phyloP scores from a whole-genome alignment of 2,888 invertebrate genomes.

The Halocaridina rubra region DNA sequence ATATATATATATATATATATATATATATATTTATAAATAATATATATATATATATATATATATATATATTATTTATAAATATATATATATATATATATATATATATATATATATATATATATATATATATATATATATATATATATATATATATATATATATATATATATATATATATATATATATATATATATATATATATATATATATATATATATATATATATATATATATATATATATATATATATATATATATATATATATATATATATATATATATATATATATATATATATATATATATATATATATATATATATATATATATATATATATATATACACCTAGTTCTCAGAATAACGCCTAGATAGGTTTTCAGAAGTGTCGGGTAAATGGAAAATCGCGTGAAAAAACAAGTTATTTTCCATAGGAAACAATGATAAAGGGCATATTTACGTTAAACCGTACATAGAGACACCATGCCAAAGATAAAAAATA shows the following conservation, averaged over 20 bases:
- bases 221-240: neutral
- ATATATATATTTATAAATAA: neutral
- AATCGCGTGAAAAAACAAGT: too few species aligned
- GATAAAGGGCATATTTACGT: too few species aligned
- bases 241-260: slow-evolving; percentile 16
- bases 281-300: slow-evolving; percentile 20
- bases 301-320: slow-evolving; percentile 16
- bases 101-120: neutral
- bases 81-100: neutral
- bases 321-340: slow-evolving; percentile 25
- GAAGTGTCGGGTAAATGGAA: too few species aligned
- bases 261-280: slow-evolving; percentile 17
- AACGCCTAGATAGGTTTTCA: too few species aligned
- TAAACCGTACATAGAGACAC: too few species aligned
- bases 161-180: neutral
- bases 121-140: neutral
- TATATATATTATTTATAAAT: neutral
- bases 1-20: neutral
- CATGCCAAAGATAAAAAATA: too few species aligned
- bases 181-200: neutral
- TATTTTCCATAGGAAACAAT: too few species aligned
- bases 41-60: neutral
- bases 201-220: neutral
- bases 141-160: slow-evolving; percentile 5
- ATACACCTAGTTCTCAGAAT: neutral